Evolutionary conservation across 2,113 vertebrate species (phyloP).

Genomic region (Onychostruthus taczanowskii): DNA sequence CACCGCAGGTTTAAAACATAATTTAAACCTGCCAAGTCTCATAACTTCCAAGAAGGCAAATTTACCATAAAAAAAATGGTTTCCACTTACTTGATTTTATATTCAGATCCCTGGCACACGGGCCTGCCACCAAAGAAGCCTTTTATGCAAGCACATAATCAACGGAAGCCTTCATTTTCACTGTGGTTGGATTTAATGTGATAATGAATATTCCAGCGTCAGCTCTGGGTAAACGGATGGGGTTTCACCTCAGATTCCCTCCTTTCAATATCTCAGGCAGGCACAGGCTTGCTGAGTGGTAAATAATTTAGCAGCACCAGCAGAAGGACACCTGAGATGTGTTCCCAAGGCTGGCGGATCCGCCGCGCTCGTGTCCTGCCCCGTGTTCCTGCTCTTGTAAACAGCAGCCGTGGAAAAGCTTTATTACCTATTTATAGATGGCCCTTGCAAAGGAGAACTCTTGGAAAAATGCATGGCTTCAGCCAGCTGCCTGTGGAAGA

Average conservation of each 20-base stretch:
- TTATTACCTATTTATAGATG: neutral
- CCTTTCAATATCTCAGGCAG: neutral
- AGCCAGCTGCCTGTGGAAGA: neutral
- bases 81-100: conserved; percentile 38
- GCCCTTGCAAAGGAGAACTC: neutral
- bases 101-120: neutral
- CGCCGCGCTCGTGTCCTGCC: neutral
- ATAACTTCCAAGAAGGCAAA: conserved; percentile 49
- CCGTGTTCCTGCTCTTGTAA: conserved; percentile 13
- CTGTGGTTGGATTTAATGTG: conserved; percentile 29
- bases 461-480: neutral
- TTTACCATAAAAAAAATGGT: neutral
- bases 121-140: conserved; percentile 9
- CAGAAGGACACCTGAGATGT: conserved; percentile 21
- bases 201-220: conserved; percentile 59
- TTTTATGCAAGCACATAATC: conserved; percentile 21
- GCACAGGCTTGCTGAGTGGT: neutral
- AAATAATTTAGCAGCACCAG: conserved; percentile 44
- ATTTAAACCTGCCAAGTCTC: conserved; percentile 56
- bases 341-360: neutral
- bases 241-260: conserved; percentile 56
- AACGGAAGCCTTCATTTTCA: conserved; percentile 24
- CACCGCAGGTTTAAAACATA: conserved; percentile 31
- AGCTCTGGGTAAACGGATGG: conserved; percentile 22
- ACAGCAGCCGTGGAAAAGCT: neutral